Base-by-base conservation (phyloP, 2,888 invertebrate species). In the Drosophila borborema region DNA sequence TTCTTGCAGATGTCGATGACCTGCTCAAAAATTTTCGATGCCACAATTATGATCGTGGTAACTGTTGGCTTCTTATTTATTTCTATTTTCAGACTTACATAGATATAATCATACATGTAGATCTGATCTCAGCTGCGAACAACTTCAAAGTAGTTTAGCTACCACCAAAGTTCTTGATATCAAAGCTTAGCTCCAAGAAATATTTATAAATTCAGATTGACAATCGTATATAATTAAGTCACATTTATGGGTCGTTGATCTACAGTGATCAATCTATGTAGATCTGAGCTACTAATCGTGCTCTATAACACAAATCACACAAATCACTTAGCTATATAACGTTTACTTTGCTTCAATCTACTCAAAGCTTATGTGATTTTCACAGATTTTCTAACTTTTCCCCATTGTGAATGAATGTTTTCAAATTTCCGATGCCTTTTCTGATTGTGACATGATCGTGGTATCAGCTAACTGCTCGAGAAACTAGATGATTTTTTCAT, bases 381-480 rank as follows among this genome's bases (percentile, higher is more conserved):
- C 10, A 45, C 31, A 16, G 45, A 23, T 36, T 12, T 45, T 45
- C 23, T 36, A 23, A 23, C n/a, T 8, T n/a, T 46, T 36, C 12
- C 36, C 9, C 48, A 28, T 28, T 10, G 9, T 31, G n/a, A 16
- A 45, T 58, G 16, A 40, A n/a, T 23, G 28, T 28, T 10, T 54
- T 41, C 40, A 18, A 28, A 16, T 14, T 46, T 46, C 20, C 14
- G 45, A 28, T 55, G 41, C 14, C 12, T 20, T 43, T 56, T 43
- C 9, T 48, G 18, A 63, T 40, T 34, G 48, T 8, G 64, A 31
- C 40, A n/a, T 48, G 34, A 64, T 63, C 34, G 49, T 49, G 48
- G 16, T 31, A 46, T 55, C 43, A 20, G 20, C 56, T 43, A 64
- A 48, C 46, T 40, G 62, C 38, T 61, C 46, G 31, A 61, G 31